Percentiles rank a stretch among this genome's conserved stretches.
These are phyloP conservation scores for Parnassius orleans DNA, from an alignment of 2,888 invertebrate species.

Conservation along the genomic window DNA sequence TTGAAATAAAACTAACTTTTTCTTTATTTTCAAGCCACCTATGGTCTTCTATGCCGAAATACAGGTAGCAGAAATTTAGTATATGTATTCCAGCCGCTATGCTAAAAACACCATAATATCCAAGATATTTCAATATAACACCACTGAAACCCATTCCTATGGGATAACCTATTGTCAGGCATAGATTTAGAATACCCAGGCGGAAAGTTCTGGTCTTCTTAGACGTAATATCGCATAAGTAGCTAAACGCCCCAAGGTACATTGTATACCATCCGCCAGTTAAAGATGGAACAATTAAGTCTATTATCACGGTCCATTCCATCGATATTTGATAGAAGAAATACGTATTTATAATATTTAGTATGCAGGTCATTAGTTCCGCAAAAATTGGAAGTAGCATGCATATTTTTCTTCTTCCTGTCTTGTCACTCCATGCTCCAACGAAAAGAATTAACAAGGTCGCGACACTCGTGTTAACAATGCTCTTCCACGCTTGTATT, in stretches of 20 bases:
- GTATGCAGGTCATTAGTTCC: slow-evolving; percentile 72
- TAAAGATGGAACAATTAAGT: slow-evolving; percentile 74
- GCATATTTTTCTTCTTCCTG: slow-evolving; percentile 80
- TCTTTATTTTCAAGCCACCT: slow-evolving; percentile 65
- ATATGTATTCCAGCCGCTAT: slow-evolving; percentile 64
- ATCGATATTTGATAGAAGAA: slow-evolving; percentile 78
- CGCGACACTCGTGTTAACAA: slow-evolving; percentile 77
- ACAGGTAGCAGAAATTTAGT: slow-evolving; percentile 69
- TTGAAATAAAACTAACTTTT: slow-evolving; percentile 48
- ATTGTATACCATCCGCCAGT: slow-evolving; percentile 81
- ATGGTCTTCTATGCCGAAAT: slow-evolving; percentile 66
- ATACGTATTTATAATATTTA: slow-evolving; percentile 78
- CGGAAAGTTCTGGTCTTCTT: slow-evolving; percentile 80
- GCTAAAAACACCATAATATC: slow-evolving; percentile 78
- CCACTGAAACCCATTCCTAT: slow-evolving; percentile 72
- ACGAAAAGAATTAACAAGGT: slow-evolving; percentile 79
- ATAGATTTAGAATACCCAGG: slow-evolving; percentile 77
- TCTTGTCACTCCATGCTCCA: slow-evolving; percentile 84
- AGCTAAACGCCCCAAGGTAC: slow-evolving; percentile 81
- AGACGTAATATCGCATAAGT: slow-evolving; percentile 81
- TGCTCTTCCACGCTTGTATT: slow-evolving; percentile 79
- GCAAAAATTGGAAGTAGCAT: slow-evolving; percentile 81
- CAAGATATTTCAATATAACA: slow-evolving; percentile 58
- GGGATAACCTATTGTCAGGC: slow-evolving; percentile 74
- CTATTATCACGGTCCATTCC: slow-evolving; percentile 76